Conservation (phyloP, 2,797 vertebrate species). For the Rhinophrynus dorsalis region DNA sequence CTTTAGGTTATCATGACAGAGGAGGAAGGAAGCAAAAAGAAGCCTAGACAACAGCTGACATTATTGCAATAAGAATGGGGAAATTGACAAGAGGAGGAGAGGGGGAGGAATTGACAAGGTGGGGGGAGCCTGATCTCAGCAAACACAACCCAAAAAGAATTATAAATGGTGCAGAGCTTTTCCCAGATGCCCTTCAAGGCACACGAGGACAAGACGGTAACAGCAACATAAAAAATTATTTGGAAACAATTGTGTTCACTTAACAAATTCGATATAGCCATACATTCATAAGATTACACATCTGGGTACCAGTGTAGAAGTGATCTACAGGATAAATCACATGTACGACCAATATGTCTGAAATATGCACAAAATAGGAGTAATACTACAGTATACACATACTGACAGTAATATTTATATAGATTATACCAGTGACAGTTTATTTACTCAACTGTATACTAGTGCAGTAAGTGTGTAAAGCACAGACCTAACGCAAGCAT, state of each 20-base stretch:
- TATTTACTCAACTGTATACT: not conserved
- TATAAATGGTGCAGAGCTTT: conserved; percentile 50
- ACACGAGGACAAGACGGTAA: conserved; percentile 40
- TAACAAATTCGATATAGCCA: no score
- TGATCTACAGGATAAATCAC: no score
- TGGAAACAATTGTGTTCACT: no score
- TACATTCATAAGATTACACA: no score
- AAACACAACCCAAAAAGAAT: conserved; percentile 48
- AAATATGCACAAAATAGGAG: no score
- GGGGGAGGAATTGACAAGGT: conserved; percentile 15
- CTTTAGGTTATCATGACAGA: not conserved
- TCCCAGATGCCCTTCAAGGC: conserved; percentile 47
- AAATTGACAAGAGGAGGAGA: conserved; percentile 16
- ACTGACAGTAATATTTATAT: no score
- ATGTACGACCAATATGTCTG: no score
- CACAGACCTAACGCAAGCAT: not conserved
- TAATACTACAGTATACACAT: no score
- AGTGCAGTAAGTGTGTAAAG: not conserved
- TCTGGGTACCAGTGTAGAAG: no score
- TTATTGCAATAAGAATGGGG: conserved; percentile 11
- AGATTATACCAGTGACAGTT: not conserved
- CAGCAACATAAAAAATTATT: not conserved
- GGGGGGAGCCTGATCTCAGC: conserved; percentile 27
- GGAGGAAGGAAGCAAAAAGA: not conserved
- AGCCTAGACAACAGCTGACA: conserved; percentile 14